Percentiles rank a stretch among this genome's conserved stretches.
Conservation (phyloP, 2,113 vertebrate genomes). For the Phyllostomus discolor region DNA sequence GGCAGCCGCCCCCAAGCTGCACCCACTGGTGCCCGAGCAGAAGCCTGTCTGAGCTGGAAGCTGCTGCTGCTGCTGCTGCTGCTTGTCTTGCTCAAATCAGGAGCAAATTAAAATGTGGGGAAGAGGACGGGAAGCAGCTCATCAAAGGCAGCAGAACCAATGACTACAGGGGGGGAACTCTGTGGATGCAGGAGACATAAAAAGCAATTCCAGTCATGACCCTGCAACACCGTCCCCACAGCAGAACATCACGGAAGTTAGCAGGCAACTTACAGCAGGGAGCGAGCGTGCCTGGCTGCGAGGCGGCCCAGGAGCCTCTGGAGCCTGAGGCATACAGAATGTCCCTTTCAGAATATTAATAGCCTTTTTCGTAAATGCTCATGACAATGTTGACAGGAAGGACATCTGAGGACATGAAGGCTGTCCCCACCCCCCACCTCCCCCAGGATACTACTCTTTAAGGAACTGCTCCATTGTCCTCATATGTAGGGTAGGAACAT, state of each 20-base stretch:
- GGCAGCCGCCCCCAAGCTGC: not conserved
- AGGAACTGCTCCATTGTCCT: not conserved
- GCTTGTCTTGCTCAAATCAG: not conserved
- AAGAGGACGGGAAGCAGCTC: not conserved
- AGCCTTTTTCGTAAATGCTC: not conserved
- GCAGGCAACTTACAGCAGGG: not conserved
- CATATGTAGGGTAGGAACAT: not conserved
- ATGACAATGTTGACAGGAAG: not conserved
- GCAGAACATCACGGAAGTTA: not conserved
- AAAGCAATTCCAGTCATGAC: not conserved
- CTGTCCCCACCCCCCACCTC: too few relatives aligned
- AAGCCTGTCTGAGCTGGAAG: slow-evolving; percentile 26
- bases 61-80: not conserved
- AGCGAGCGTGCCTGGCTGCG: accelerated
- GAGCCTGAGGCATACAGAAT: not conserved
- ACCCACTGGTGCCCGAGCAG: not conserved
- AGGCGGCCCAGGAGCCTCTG: not conserved
- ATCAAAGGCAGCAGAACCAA: not conserved
- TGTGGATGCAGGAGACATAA: not conserved
- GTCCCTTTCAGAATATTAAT: not conserved
- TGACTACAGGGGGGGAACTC: not conserved
- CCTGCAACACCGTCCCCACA: not conserved
- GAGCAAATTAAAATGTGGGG: not conserved
- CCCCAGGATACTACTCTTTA: too few relatives aligned
- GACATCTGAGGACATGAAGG: not conserved